These are phyloP conservation scores for Pterocles burchelli DNA, from an alignment of 2,113 vertebrate genomes.

Conservation along the genomic window DNA sequence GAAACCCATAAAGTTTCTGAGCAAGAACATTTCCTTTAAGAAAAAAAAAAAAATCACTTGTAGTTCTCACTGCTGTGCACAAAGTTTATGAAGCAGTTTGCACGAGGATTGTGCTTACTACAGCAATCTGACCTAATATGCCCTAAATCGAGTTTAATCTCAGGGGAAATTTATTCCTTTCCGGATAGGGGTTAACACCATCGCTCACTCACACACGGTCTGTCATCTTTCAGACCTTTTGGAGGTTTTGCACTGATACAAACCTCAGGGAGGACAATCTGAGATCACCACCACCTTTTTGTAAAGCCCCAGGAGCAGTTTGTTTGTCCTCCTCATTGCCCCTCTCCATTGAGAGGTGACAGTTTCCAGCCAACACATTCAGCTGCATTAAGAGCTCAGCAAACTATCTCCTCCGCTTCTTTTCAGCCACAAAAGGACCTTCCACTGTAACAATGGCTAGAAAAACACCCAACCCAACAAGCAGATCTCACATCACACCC, in stretches of 20 bases:
- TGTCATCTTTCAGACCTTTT: not conserved
- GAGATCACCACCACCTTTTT: no score
- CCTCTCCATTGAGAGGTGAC: not conserved
- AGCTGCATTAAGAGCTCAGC: not conserved
- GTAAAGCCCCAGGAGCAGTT: not conserved
- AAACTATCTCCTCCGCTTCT: not conserved
- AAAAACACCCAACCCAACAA: not conserved
- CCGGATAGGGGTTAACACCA: not conserved
- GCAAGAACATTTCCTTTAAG: not conserved
- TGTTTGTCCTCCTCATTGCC: not conserved
- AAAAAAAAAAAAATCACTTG: not conserved
- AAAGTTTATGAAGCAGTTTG: not conserved
- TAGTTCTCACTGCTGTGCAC: not conserved
- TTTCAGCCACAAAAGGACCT: not conserved
- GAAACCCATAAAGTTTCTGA: not conserved
- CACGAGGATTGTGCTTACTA: not conserved
- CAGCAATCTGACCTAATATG: not conserved
- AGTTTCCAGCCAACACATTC: not conserved
- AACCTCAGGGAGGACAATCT: not conserved
- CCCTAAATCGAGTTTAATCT: not conserved
- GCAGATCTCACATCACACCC: not conserved
- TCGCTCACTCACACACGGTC: fast-evolving
- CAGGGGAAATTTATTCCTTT: not conserved
- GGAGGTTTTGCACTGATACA: not conserved
- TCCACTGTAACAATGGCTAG: not conserved